A percentile compares a stretch with the other conserved stretches of the same genome.
These are phyloP conservation scores for Ceratina calcarata DNA, from an alignment of 1,140 invertebrate genomes.

Conservation along the genomic window DNA sequence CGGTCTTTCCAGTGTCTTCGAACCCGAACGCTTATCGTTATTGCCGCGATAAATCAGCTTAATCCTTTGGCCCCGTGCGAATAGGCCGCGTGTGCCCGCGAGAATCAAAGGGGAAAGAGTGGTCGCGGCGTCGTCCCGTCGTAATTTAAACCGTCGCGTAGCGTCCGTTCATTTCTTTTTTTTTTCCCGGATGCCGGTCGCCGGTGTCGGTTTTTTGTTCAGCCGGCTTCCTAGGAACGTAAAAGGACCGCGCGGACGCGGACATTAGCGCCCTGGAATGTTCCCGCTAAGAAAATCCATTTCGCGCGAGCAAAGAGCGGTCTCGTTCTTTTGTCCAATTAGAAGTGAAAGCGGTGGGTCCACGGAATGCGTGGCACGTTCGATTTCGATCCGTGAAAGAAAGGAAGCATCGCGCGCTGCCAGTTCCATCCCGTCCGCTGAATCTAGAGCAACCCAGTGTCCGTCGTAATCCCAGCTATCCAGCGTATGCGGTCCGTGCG, in stretches of 20 bases:
- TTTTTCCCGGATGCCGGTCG: neutral
- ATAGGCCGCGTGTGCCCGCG: constrained; percentile 10
- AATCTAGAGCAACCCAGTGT: constrained; percentile 18
- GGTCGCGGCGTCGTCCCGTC: neutral
- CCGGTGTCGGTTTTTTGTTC: neutral
- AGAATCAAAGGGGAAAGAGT: constrained; percentile 12
- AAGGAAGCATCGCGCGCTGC: neutral
- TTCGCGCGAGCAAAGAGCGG: constrained; percentile 10
- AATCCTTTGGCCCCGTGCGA: constrained; percentile 28
- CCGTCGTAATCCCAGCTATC: constrained; percentile 29
- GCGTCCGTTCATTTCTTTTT: neutral
- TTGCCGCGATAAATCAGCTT: constrained; percentile 46
- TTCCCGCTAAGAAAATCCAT: constrained; percentile 40
- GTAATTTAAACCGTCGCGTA: constrained; percentile 23
- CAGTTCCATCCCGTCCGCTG: neutral
- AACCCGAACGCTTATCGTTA: constrained; percentile 49
- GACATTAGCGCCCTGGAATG: constrained; percentile 27
- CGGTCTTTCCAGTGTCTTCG: constrained; percentile 10
- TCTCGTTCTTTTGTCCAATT: constrained; percentile 42
- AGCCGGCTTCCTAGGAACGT: constrained; percentile 4
- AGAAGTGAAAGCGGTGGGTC: constrained; percentile 39
- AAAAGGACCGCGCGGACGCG: constrained; percentile 3
- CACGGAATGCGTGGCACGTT: constrained; percentile 36
- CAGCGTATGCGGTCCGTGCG: constrained; percentile 22
- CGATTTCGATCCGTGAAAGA: constrained; percentile 8